Percentiles rank a stretch among this genome's conserved stretches.
Evolutionary conservation across 2,113 vertebrate genomes (phyloP).

Genomic region (Protomyctophum bolini): DNA sequence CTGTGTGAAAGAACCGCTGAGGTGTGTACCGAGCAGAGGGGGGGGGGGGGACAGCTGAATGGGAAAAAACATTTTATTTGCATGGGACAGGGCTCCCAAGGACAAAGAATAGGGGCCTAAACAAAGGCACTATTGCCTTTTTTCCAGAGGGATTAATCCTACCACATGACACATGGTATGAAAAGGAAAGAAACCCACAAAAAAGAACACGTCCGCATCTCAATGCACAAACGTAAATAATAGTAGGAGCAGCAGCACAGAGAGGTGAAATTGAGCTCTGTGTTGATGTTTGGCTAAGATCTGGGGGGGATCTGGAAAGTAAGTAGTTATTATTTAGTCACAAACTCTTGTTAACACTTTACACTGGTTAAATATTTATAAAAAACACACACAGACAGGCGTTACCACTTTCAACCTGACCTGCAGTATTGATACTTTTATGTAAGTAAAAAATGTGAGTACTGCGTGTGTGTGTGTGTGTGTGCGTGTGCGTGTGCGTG

Average conservation of each 20-base stretch:
- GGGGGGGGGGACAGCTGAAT: constrained; percentile 52
- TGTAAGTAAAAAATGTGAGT: not conserved
- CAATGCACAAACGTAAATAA: constrained; percentile 51
- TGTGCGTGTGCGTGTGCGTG: not conserved
- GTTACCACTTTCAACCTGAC: too few species aligned
- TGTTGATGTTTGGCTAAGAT: constrained; percentile 41
- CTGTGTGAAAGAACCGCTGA: constrained; percentile 72
- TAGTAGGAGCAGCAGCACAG: constrained; percentile 42
- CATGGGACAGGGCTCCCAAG: constrained; percentile 64
- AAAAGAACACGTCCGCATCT: constrained; percentile 44
- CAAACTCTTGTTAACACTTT: too few species aligned
- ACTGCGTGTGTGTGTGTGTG: not conserved
- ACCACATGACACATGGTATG: constrained; percentile 31
- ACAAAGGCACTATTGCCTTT: constrained; percentile 71
- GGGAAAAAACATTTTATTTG: constrained; percentile 64
- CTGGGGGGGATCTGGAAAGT: constrained; percentile 10
- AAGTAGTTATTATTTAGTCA: too few species aligned
- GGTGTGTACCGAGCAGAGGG: constrained; percentile 52
- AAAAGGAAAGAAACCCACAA: constrained; percentile 27
- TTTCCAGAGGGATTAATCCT: constrained; percentile 61
- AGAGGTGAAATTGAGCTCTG: constrained; percentile 31
- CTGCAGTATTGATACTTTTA: too few species aligned
- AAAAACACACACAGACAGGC: too few species aligned
- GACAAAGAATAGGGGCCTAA: constrained; percentile 68
- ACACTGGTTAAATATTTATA: too few species aligned